Base-by-base conservation (phyloP, 2,113 vertebrate species). In the Psettodes erumei region DNA sequence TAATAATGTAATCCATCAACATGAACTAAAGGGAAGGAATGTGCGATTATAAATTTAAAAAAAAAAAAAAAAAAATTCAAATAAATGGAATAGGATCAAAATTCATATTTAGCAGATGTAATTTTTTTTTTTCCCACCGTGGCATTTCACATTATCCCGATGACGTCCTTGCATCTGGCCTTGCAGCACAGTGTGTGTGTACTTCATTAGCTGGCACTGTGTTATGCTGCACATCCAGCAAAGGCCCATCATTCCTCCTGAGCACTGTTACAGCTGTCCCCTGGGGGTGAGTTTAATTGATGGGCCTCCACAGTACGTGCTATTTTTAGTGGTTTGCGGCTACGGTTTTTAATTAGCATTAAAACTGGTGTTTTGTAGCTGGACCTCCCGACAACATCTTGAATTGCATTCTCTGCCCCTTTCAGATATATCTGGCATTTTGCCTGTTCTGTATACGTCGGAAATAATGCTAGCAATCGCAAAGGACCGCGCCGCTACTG, bases 301-400 rank as follows among this genome's bases (percentile, higher is more conserved):
- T 84, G 83, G 79, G 56, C 82, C 74, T 85, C 79, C 71, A 75
- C 75, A 77, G 81, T 67, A 61, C 54, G 19, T n/a, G 74, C 80
- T 93, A 92, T 92, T 92, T 91, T 90, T 91, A 89, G 76, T 75
- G 51, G 63, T 85, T 85, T 83, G 63, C 74, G 71, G 81, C 78
- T 78, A 79, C 61, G 77, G 43, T 75, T 89, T 89, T 90, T 90
- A 91, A 92, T 93, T 91, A 86, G 83, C 50, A 81, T 75, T 67
- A 81, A 79, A 90, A 87, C 66, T 77, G 80, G 51, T 89, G 84
- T 77, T 80, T 78, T 78, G 72, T 71, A 85, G 40, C 77, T 3
- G 37, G 72, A 77, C 81, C 78, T 75, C 77, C 38, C 61, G 80
- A 82, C 77, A 87, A 63, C 77, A 77, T 71, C 77, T 86, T 66